Percentiles rank a stretch among this genome's conserved stretches.
Evolutionary conservation across 1,140 invertebrate species (phyloP).

Genomic region (Akabosia matsudoensis): DNA sequence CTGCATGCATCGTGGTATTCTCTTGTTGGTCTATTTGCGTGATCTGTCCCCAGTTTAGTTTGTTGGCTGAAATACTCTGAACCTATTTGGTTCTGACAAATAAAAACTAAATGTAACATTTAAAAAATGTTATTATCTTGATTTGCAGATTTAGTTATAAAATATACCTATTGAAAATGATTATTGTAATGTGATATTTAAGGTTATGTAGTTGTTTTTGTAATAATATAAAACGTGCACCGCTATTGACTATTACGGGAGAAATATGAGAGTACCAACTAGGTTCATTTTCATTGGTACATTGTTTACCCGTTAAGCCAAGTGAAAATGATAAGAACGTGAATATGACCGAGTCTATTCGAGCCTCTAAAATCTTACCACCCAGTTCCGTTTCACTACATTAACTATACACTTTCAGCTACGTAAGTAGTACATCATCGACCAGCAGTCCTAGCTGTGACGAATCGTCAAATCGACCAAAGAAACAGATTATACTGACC

Average conservation of each 20-base stretch:
- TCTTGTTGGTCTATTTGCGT: too few relatives aligned
- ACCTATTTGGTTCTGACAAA: too few relatives aligned
- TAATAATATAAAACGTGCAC: not conserved
- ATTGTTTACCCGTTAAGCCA: not conserved
- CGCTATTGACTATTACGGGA: slow-evolving; percentile 2
- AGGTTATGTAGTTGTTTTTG: not conserved
- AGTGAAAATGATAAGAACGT: slow-evolving; percentile 4
- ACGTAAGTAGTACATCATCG: too few relatives aligned
- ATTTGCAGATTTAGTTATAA: not conserved
- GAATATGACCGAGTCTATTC: not conserved
- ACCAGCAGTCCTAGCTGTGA: too few relatives aligned
- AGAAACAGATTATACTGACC: slow-evolving; percentile 1
- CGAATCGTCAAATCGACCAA: not conserved
- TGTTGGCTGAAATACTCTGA: too few relatives aligned
- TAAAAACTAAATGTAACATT: not conserved
- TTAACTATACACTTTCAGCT: too few relatives aligned
- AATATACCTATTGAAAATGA: not conserved
- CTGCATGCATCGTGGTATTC: too few relatives aligned
- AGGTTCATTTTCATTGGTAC: too few relatives aligned
- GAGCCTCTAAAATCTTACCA: not conserved
- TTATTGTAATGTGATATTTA: too few relatives aligned
- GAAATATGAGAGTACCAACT: too few relatives aligned
- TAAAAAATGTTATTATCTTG: not conserved
- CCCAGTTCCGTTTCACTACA: not conserved
- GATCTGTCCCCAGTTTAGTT: too few relatives aligned